Evolutionary conservation across 2,888 invertebrate genomes (phyloP).

Genomic region (Tribolium freemani): DNA sequence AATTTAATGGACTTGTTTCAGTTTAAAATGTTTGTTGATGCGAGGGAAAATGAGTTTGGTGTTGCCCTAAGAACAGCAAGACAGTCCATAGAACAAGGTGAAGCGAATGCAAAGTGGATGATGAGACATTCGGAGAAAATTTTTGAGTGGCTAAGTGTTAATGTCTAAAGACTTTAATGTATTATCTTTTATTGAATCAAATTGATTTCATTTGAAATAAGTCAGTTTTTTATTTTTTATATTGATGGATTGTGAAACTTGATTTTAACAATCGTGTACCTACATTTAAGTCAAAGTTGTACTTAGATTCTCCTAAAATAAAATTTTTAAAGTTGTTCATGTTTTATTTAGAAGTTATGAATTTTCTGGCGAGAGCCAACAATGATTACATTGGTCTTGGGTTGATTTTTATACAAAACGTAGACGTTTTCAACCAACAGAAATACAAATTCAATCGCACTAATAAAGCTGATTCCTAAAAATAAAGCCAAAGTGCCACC

Average conservation of each 20-base stretch:
- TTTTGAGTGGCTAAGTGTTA: constrained; percentile 76
- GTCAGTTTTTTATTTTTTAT: not conserved
- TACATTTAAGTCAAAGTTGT: not conserved
- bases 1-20: constrained; percentile 61
- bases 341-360: not conserved
- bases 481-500: constrained; percentile 76
- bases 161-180: not conserved
- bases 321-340: not conserved
- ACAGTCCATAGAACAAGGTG: constrained; percentile 85
- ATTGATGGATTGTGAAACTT: not conserved
- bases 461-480: constrained; percentile 76
- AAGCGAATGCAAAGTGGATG: constrained; percentile 90
- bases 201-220: too few species aligned
- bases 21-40: constrained; percentile 78
- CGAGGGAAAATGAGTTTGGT: constrained; percentile 77
- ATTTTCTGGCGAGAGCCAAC: not conserved
- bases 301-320: not conserved
- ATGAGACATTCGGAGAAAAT: constrained; percentile 81
- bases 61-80: constrained; percentile 76
- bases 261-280: not conserved
- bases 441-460: constrained; percentile 73
- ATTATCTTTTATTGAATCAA: not conserved
- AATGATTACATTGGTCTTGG: not conserved
- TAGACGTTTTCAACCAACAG: constrained; percentile 66
- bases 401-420: not conserved